phyloP scores from a whole-genome alignment of 1,140 invertebrate genomes.

The Diachasmimorpha longicaudata region DNA sequence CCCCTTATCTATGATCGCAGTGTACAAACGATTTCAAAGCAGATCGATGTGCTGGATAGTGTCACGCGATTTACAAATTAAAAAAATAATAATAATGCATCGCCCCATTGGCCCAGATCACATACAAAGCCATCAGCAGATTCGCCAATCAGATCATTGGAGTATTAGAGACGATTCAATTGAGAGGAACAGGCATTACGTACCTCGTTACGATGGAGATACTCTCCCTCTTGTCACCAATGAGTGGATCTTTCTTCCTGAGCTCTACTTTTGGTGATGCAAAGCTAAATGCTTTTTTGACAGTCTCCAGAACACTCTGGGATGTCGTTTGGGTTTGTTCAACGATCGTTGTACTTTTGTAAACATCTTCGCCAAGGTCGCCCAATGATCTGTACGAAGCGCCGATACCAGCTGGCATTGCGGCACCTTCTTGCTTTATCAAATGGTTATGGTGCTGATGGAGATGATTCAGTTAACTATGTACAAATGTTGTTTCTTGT shows the following conservation, averaged over 20 bases:
- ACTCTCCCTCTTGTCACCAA: slow-evolving; percentile 59
- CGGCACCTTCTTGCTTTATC: slow-evolving; percentile 32
- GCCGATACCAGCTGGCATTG: slow-evolving; percentile 68
- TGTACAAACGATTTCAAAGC: neutral
- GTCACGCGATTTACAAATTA: slow-evolving; percentile 1
- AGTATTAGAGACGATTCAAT: neutral
- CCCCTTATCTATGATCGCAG: slow-evolving; percentile 24
- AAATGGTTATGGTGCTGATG: neutral
- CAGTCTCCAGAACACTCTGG: slow-evolving; percentile 65
- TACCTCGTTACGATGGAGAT: slow-evolving; percentile 66
- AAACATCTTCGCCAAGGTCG: slow-evolving; percentile 67
- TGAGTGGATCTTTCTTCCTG: slow-evolving; percentile 64
- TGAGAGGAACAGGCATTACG: slow-evolving; percentile 21
- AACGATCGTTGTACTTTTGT: slow-evolving; percentile 69
- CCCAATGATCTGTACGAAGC: slow-evolving; percentile 70
- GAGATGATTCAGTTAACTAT: neutral
- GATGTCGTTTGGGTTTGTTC: slow-evolving; percentile 62
- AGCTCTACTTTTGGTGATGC: slow-evolving; percentile 58
- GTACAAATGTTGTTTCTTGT: slow-evolving; percentile 31
- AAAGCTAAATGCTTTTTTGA: slow-evolving; percentile 71
- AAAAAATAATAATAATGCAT: neutral
- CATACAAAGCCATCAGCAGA: neutral
- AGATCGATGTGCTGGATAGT: neutral
- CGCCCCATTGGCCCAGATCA: neutral
- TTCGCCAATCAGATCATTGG: neutral